Evolutionary conservation across 2,113 vertebrate genomes (phyloP).

Genomic region (Empidonax alnorum): DNA sequence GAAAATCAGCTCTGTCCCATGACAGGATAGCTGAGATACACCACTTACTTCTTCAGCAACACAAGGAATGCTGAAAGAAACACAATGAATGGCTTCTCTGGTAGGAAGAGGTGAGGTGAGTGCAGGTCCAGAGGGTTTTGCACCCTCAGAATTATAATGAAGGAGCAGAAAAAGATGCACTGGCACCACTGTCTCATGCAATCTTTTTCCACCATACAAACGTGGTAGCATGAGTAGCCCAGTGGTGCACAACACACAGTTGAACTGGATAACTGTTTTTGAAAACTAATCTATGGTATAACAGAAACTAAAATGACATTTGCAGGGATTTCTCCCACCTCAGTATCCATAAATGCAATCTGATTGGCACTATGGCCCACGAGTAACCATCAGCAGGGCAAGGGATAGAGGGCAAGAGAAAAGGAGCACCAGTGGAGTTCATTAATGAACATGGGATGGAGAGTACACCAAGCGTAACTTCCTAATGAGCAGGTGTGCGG

Average conservation of each 20-base stretch:
- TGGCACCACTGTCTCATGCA: not conserved
- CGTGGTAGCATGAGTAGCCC: not conserved
- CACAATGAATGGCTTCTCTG: not conserved
- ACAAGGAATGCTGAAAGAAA: not conserved
- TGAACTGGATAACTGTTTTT: not conserved
- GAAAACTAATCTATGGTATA: not conserved
- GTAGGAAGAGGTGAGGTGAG: not conserved
- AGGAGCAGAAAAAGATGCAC: not conserved
- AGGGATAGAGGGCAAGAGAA: not conserved
- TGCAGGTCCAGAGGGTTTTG: not conserved
- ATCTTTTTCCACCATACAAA: not conserved
- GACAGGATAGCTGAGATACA: not conserved
- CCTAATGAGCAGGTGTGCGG: not conserved
- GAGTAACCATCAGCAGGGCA: not conserved
- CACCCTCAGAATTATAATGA: not conserved
- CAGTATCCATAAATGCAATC: not conserved
- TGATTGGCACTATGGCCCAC: accelerated
- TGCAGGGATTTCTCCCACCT: not conserved
- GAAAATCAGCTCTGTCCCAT: not conserved
- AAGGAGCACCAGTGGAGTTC: not conserved
- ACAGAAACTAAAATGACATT: not conserved
- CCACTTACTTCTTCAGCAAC: not conserved
- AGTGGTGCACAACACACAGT: not conserved
- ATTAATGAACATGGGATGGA: not conserved
- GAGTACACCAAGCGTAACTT: not conserved